Percentiles rank a stretch among this genome's conserved stretches.
Conservation (phyloP, 2,113 vertebrate species). For the Calcarius ornatus region DNA sequence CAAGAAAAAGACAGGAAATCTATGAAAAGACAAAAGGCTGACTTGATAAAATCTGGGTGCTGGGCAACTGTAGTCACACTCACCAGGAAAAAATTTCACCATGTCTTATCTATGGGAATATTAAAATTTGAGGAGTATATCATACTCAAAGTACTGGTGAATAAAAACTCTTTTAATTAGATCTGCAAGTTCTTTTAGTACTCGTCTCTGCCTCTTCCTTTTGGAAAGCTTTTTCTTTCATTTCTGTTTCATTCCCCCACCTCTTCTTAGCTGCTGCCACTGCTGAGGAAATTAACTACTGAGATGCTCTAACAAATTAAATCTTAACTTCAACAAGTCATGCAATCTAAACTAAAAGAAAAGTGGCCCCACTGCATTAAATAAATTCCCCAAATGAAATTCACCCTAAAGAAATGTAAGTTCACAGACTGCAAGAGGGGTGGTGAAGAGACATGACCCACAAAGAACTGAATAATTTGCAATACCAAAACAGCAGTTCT, state of each 20-base stretch:
- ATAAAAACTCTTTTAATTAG: neutral
- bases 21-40: neutral
- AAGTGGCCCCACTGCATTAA: neutral
- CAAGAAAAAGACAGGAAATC: neutral
- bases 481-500: neutral
- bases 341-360: neutral
- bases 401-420: neutral
- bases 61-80: neutral
- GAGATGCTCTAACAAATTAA: neutral
- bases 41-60: neutral
- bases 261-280: neutral
- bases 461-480: neutral
- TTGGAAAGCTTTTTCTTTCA: neutral
- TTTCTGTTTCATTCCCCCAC: neutral
- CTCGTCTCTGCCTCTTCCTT: neutral
- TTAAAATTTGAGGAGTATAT: neutral
- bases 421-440: neutral
- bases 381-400: neutral
- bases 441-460: neutral
- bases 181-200: neutral
- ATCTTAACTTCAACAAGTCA: neutral
- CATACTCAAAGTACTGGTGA: neutral
- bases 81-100: neutral
- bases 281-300: neutral
- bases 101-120: neutral